Evolutionary conservation across 2,113 vertebrate species (phyloP).

Genomic region (Hydrolagus affinis): DNA sequence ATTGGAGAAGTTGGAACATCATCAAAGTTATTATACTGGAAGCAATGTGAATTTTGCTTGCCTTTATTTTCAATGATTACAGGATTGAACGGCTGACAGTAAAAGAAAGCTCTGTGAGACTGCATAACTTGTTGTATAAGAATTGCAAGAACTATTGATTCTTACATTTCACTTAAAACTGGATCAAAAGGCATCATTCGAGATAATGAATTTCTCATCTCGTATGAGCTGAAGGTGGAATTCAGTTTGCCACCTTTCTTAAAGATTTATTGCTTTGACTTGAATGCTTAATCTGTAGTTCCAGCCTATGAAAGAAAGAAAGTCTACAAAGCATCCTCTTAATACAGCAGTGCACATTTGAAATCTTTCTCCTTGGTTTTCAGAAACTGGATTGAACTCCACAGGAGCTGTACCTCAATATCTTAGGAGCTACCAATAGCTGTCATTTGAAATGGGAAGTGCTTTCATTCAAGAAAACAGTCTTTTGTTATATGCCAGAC

Average conservation of each 20-base stretch:
- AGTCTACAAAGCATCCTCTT: too few relatives aligned
- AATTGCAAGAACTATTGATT: conserved; percentile 30
- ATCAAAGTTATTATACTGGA: too few relatives aligned
- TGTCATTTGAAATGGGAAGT: not conserved
- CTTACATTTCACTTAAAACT: conserved; percentile 24
- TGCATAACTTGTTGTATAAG: not conserved
- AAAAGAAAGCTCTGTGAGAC: conserved; percentile 18
- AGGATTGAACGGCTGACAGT: conserved; percentile 11
- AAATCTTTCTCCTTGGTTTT: not conserved
- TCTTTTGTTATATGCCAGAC: too few relatives aligned
- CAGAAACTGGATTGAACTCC: not conserved
- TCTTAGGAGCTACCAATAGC: not conserved
- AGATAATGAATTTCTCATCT: conserved; percentile 20
- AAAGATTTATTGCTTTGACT: not conserved
- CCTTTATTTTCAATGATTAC: conserved; percentile 6
- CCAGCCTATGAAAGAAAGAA: not conserved
- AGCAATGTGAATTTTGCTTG: too few relatives aligned
- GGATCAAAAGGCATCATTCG: conserved; percentile 26
- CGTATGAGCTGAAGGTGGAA: not conserved
- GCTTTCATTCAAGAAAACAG: too few relatives aligned
- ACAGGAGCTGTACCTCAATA: not conserved
- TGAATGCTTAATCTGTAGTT: not conserved
- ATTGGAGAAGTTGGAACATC: too few relatives aligned
- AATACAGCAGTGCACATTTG: not conserved
- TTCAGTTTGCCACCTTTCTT: not conserved